phyloP scores from a whole-genome alignment of 1,140 invertebrate species.

The Eufriesea mexicana region DNA sequence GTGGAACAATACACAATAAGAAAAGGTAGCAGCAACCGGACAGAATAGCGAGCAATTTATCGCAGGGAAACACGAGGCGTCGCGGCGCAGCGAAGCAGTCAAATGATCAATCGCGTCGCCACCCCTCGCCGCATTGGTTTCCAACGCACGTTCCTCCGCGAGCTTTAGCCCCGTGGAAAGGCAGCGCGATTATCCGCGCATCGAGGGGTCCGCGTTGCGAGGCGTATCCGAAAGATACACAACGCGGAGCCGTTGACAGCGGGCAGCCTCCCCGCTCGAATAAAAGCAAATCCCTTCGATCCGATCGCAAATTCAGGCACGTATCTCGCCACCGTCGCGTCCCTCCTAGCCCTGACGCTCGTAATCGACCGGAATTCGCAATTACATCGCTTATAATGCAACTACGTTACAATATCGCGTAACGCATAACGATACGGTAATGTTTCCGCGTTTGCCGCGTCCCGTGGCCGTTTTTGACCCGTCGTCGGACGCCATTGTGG shows the following conservation, averaged over 20 bases:
- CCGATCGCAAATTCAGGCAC: conserved; percentile 66
- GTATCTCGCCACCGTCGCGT: conserved; percentile 29
- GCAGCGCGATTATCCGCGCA: conserved; percentile 46
- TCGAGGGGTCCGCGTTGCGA: neutral
- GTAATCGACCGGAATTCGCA: conserved; percentile 69
- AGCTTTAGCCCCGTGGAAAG: conserved; percentile 29
- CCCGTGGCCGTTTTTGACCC: conserved; percentile 36
- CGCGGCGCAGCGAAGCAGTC: neutral
- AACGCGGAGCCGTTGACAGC: conserved; percentile 51
- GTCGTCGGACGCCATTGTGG: conserved; percentile 12
- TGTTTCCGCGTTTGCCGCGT: conserved; percentile 34
- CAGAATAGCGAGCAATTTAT: neutral
- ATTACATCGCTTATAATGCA: conserved; percentile 60
- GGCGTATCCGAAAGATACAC: conserved; percentile 27
- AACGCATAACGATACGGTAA: conserved; percentile 61
- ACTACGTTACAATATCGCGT: conserved; percentile 49
- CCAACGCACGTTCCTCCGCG: conserved; percentile 46
- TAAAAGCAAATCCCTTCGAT: conserved; percentile 64
- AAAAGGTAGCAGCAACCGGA: no score
- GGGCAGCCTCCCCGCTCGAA: conserved; percentile 37
- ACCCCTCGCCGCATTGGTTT: conserved; percentile 22
- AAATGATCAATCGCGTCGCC: conserved; percentile 4
- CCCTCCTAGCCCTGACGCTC: conserved; percentile 36
- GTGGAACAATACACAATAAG: no score
- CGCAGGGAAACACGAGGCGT: neutral